Percentiles rank a stretch among this genome's conserved stretches.
phyloP scores from a whole-genome alignment of 2,113 vertebrate species.

The Ursus arctos region DNA sequence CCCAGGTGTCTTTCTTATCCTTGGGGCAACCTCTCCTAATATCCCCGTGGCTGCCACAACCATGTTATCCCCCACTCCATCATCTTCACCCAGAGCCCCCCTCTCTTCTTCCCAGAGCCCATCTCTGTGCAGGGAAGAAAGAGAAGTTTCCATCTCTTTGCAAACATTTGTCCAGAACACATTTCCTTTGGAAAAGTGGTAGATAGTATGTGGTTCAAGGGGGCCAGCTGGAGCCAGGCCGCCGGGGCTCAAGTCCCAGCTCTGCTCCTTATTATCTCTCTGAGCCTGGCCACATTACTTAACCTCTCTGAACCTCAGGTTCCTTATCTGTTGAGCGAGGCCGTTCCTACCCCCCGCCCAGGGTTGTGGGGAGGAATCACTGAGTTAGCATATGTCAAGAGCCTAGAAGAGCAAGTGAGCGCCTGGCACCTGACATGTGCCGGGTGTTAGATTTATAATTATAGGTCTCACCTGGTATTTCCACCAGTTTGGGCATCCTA shows the following conservation, averaged over 20 bases:
- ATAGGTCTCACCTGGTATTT: background rate
- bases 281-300: no score
- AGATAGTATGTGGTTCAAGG: background rate
- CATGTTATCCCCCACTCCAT: fast-evolving
- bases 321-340: background rate
- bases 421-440: background rate
- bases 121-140: background rate
- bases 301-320: background rate
- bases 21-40: background rate
- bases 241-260: background rate
- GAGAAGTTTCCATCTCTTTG: background rate
- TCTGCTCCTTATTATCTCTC: background rate
- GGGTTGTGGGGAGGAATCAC: background rate
- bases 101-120: background rate
- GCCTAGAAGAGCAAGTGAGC: fast-evolving
- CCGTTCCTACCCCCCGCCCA: background rate
- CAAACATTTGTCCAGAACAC: background rate
- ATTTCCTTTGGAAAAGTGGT: background rate
- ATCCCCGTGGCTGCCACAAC: background rate
- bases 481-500: background rate
- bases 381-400: background rate
- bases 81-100: background rate
- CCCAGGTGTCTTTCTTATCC: background rate
- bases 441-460: background rate
- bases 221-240: background rate